Percentiles rank a stretch among this genome's conserved stretches.
Evolutionary conservation across 2,888 invertebrate species (phyloP).

Genomic region (Trissonchulus sp.): DNA sequence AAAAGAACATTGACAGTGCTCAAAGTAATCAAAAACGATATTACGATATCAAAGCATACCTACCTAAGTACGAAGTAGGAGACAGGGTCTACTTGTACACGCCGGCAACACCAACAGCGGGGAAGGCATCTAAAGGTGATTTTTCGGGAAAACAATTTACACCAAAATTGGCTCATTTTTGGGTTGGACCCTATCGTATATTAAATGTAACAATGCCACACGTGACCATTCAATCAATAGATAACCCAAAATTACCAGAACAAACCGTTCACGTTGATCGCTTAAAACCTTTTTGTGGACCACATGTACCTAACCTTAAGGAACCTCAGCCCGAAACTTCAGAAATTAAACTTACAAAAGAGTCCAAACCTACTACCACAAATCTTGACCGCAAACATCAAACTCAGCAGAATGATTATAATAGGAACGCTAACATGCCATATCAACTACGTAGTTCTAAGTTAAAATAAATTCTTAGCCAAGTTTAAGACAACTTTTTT

Average conservation of each 20-base stretch:
- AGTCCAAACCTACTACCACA: too few species aligned
- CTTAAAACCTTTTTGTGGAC: not conserved
- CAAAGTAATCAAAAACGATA: not conserved
- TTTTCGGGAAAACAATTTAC: not conserved
- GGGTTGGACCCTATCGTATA: not conserved
- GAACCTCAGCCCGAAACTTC: too few species aligned
- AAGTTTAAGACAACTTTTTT: too few species aligned
- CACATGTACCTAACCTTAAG: not conserved
- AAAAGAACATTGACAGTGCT: not conserved
- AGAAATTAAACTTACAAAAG: too few species aligned
- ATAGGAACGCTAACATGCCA: too few species aligned
- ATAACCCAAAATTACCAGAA: not conserved
- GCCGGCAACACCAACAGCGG: not conserved
- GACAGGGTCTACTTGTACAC: not conserved
- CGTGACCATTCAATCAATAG: not conserved
- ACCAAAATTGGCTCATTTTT: not conserved
- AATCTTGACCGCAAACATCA: too few species aligned
- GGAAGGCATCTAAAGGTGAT: not conserved
- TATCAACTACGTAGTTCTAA: too few species aligned
- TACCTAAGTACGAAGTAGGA: not conserved
- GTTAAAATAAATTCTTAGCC: too few species aligned
- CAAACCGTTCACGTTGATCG: not conserved
- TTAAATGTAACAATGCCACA: not conserved
- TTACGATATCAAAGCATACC: not conserved
- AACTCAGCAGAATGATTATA: too few species aligned